A percentile compares a stretch with the other conserved stretches of the same genome.
phyloP scores from a whole-genome alignment of 2,888 invertebrate species.

The Ophion obscuratus region DNA sequence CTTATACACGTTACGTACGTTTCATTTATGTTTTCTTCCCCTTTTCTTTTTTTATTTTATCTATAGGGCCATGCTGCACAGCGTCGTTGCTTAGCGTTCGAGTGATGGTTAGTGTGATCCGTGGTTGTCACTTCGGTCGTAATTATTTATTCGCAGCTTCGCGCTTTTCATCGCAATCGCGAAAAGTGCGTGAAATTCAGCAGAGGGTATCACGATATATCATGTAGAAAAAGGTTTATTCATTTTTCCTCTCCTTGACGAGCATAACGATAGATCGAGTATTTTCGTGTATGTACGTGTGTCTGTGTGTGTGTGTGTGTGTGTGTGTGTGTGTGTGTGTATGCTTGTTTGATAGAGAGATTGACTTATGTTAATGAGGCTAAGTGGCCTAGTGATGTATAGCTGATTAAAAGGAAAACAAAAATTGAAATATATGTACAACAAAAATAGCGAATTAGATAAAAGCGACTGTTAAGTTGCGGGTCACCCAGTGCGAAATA shows the following conservation, averaged over 20 bases:
- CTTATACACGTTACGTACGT: slow-evolving; percentile 59
- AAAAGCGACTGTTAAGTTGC: slow-evolving; percentile 60
- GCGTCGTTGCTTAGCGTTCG: slow-evolving; percentile 52
- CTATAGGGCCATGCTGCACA: slow-evolving; percentile 49
- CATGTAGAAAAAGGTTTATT: slow-evolving; percentile 52
- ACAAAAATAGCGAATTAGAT: slow-evolving; percentile 40
- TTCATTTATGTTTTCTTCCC: slow-evolving; percentile 31
- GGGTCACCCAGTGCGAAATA: slow-evolving; percentile 65
- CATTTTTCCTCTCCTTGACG: slow-evolving; percentile 35
- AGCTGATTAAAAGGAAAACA: slow-evolving; percentile 33
- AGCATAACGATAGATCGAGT: slow-evolving; percentile 50
- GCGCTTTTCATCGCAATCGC: slow-evolving; percentile 33
- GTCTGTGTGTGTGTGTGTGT: slow-evolving; percentile 16
- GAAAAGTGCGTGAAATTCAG: slow-evolving; percentile 55
- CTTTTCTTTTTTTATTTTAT: slow-evolving; percentile 9
- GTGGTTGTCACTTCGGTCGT: slow-evolving; percentile 29
- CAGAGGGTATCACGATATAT: slow-evolving; percentile 51
- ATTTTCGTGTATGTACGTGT: slow-evolving; percentile 5
- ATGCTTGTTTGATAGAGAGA: neutral
- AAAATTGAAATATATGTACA: slow-evolving; percentile 49
- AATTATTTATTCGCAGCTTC: slow-evolving; percentile 11
- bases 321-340: slow-evolving; percentile 8
- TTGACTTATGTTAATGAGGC: slow-evolving; percentile 12
- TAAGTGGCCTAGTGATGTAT: slow-evolving; percentile 29
- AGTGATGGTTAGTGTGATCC: slow-evolving; percentile 34